Evolutionary conservation across 2,113 vertebrate genomes (phyloP), one percentile per base, ranked within the genome.

Genomic region (Embiotoca jacksoni): DNA sequence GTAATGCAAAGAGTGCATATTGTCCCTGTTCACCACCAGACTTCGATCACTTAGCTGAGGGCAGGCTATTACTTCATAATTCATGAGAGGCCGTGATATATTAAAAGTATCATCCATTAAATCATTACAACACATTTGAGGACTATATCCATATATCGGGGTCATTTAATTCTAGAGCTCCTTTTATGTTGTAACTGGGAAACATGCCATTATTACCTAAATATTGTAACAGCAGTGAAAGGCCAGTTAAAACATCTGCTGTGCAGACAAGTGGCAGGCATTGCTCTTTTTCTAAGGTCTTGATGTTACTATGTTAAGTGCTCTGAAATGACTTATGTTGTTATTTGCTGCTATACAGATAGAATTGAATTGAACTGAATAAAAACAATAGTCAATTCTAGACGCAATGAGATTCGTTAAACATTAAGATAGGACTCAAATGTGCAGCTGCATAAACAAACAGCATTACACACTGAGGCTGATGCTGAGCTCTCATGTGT

Each of bases 11-110:
- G 23, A 70, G 50, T 62, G 32, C 15, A 73, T n/a, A 61, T 54
- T 65, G 58, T 75, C 75, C 57, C 50, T 62, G 49, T 15, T 84
- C 73, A 70, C 70, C 37, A 56, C 31, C 81, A 55, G 41, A 73
- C 46, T 30, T 54, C 57, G 81, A 60, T 76, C 84, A 83, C 61
- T 75, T 71, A 66, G 68, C 49, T 7, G 13, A 67, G 23, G 57
- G 46, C 52, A 64, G 75, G 58, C 58, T 14, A 78, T 72, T 49
- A 62, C 31, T 75, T 77, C 64, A 88, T 70, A 70, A 80, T 74
- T 82, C 36, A 68, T 58, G 31, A 67, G 35, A 80, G 23, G 50
- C 54, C 10, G 13, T 74, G 37, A 71, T 31, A 58, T 64, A 78
- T 75, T 75, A 37, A 82, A 23, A 72, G 36, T 57, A 16, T 44